Evolutionary conservation across 2,113 vertebrate genomes (phyloP).

Genomic region (Climacteris rufus): DNA sequence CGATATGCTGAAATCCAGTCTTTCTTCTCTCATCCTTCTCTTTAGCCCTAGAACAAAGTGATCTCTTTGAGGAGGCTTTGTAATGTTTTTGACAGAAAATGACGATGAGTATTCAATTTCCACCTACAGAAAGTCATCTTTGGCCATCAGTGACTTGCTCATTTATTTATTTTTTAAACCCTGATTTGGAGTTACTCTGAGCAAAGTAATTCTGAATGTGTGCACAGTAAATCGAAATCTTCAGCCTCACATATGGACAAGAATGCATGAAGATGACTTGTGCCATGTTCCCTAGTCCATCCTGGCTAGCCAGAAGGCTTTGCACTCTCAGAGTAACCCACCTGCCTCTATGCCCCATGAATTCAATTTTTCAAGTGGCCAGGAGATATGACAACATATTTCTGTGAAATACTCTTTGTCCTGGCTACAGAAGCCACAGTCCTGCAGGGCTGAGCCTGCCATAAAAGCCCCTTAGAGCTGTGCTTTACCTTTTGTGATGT

Average conservation of each 20-base stretch:
- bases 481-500: background rate
- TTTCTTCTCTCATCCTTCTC: conserved; percentile 16
- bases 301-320: background rate
- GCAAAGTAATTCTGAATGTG: background rate
- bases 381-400: background rate
- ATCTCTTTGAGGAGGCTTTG: conserved; percentile 15
- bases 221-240: background rate
- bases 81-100: conserved; percentile 25
- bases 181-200: background rate
- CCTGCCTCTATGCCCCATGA: rapidly evolving
- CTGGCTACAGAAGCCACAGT: background rate
- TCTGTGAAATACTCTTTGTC: background rate
- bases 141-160: background rate
- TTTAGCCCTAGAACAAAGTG: background rate
- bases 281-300: background rate
- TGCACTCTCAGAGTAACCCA: background rate
- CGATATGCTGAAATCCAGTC: conserved; percentile 11
- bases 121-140: background rate
- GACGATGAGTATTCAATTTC: background rate
- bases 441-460: background rate
- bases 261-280: background rate
- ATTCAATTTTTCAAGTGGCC: background rate
- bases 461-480: background rate
- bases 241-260: rapidly evolving
- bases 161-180: background rate